A percentile compares a stretch with the other conserved stretches of the same genome.
Conservation (phyloP, 1,140 invertebrate species). For the Drosophila pseudoananassae region DNA sequence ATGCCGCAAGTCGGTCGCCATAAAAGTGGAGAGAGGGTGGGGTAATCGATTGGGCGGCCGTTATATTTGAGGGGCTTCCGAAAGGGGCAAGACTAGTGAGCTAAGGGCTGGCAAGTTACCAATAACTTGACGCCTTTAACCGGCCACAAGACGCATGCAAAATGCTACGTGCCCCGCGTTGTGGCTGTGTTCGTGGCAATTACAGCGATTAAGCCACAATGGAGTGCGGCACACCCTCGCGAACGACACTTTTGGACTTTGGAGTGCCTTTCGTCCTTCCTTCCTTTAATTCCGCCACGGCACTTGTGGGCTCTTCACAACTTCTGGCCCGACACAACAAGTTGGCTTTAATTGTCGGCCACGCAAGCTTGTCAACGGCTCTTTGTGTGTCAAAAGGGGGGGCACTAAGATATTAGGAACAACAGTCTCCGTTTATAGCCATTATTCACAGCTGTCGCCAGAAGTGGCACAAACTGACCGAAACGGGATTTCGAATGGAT, state of each 20-base stretch:
- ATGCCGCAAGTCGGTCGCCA: constrained; percentile 26
- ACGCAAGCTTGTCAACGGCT: constrained; percentile 69
- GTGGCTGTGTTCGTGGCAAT: constrained; percentile 29
- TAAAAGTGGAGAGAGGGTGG: constrained; percentile 17
- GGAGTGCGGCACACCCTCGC: constrained; percentile 23
- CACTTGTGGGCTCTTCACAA: constrained; percentile 13
- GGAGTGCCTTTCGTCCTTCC: constrained; percentile 18
- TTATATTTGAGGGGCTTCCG: constrained; percentile 11
- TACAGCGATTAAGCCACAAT: constrained; percentile 45
- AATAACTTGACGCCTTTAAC: constrained; percentile 64
- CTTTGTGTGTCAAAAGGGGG: constrained; percentile 14
- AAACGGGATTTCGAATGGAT: constrained; percentile 40
- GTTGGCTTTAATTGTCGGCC: constrained; percentile 71
- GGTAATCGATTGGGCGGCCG: constrained; percentile 65
- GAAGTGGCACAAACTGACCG: constrained; percentile 52
- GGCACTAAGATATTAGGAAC: constrained; percentile 14
- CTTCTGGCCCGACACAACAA: constrained; percentile 21
- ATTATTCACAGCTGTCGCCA: constrained; percentile 77
- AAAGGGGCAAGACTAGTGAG: not conserved
- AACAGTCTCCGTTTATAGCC: constrained; percentile 37
- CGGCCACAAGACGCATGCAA: constrained; percentile 39
- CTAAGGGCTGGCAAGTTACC: constrained; percentile 56
- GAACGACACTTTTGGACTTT: constrained; percentile 63
- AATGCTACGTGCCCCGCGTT: constrained; percentile 3
- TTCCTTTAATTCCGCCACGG: not conserved